phyloP scores from a whole-genome alignment of 2,113 vertebrate species.

The Notarius lentiginosus region DNA sequence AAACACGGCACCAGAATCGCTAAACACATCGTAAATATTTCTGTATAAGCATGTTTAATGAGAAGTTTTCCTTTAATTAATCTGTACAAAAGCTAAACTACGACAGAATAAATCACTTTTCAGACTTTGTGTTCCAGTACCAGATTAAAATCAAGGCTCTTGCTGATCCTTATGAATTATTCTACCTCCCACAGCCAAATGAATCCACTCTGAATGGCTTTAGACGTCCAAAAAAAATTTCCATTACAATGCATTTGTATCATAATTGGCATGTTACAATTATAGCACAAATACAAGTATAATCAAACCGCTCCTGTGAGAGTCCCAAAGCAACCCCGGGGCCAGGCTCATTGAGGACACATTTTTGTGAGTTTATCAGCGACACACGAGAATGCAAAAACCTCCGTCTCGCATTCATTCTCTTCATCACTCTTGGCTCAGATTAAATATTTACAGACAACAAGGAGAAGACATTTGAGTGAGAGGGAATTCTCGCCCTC shows the following conservation, averaged over 20 bases:
- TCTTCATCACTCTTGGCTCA: conserved; percentile 53
- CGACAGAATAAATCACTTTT: not conserved
- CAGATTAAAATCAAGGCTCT: not conserved
- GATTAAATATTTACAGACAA: conserved; percentile 70
- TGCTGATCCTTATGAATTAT: not conserved
- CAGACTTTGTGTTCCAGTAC: not conserved
- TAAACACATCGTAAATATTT: not conserved
- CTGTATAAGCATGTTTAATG: not conserved
- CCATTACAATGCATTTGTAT: not conserved
- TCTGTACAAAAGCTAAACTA: not conserved
- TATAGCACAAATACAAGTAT: not conserved
- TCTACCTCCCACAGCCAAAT: not conserved
- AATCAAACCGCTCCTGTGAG: not conserved
- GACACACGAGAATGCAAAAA: conserved; percentile 66
- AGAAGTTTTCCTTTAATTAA: not conserved
- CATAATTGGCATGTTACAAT: not conserved
- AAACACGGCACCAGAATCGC: not conserved
- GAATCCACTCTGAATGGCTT: not conserved
- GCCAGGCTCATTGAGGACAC: too few species aligned
- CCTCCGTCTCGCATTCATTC: conserved; percentile 61
- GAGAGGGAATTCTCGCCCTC: conserved; percentile 47
- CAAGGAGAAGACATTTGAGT: conserved; percentile 49
- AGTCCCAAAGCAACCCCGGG: not conserved
- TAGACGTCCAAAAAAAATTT: not conserved
- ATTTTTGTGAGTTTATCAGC: conserved; percentile 43